Evolutionary conservation across 2,888 invertebrate species (phyloP), one percentile per base, ranked within the genome.

Genomic region (Leptopilina drosophilae): DNA sequence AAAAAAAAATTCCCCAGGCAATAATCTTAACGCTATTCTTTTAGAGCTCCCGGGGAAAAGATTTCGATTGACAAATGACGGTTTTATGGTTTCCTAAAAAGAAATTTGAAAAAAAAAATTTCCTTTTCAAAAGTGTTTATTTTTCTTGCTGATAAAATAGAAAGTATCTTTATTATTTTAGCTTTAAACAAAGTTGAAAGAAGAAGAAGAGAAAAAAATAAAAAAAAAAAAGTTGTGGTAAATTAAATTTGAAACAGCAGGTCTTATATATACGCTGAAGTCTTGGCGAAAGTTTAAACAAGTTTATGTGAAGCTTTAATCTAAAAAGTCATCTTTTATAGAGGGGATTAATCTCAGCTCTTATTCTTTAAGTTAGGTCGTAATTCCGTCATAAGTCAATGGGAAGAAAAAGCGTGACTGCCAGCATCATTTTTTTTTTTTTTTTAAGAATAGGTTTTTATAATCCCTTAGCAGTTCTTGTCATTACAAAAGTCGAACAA

Each of bases 381-480:
- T 69, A 53, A 69, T 15, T 26, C 69, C 69, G 46, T 49, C 20
- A 46, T 56, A 56, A 73, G 53, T 73, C 53, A 73, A 73, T 73
- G 56, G 42, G 33, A 53, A 40, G 62, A 73, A 73, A 73, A 73
- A 73, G 73, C 73, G 33, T 73, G 33, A 73, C 26, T 33, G 53
- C 56, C 20, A 33, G 33, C 73, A n/a, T 73, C 56, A 33, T 73
- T 56, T 73, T 53, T 56, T 49, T 73, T 56, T 67, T 66, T n/a
- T 67, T 67, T 73, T 56, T 33, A 56, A 15, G 26, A 14, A 56
- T 56, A 56, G 53, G 33, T 56, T 53, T 49, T 49, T 49, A 73
- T 73, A 73, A 20, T 73, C 73, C 56, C 56, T 56, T 73, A 73
- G 73, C 56, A 73, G 73, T 73, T 56, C 33, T 56, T 73, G 73